phyloP scores from a whole-genome alignment of 2,797 vertebrate genomes.

The Mormyrops attenuatus region DNA sequence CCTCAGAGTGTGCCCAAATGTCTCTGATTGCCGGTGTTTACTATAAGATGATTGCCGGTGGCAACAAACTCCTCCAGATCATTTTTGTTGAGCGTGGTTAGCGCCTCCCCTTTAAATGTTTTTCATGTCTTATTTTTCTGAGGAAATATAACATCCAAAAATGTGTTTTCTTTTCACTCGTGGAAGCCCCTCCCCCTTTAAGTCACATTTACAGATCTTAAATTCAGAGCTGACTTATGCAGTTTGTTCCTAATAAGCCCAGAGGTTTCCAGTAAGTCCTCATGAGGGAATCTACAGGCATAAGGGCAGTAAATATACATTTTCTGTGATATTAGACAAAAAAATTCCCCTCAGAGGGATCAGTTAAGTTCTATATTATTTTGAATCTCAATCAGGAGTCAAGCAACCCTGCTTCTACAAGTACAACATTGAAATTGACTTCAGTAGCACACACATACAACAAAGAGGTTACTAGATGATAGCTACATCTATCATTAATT shows the following conservation, averaged over 20 bases:
- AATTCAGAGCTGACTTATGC: not conserved
- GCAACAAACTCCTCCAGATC: not conserved
- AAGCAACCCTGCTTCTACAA: not conserved
- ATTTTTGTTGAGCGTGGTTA: not conserved
- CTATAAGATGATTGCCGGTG: not conserved
- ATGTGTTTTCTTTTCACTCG: not conserved
- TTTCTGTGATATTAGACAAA: not conserved
- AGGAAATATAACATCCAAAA: not conserved
- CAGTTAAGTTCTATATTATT: not conserved
- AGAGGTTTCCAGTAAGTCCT: not conserved
- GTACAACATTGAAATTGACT: not conserved
- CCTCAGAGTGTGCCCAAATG: not conserved
- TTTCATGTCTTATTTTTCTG: not conserved
- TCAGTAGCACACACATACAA: not conserved
- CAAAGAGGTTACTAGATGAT: not conserved
- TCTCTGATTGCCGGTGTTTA: not conserved
- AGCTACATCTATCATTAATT: not conserved
- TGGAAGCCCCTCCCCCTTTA: too few relatives aligned
- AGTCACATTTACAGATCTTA: slow-evolving; percentile 11
- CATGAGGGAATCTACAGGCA: not conserved
- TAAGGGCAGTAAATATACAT: not conserved
- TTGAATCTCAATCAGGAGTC: not conserved
- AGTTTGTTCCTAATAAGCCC: not conserved
- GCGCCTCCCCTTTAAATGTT: not conserved
- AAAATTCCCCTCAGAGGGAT: not conserved